Base-by-base conservation (phyloP, 2,797 vertebrate species). In the Podarcis siculus region DNA sequence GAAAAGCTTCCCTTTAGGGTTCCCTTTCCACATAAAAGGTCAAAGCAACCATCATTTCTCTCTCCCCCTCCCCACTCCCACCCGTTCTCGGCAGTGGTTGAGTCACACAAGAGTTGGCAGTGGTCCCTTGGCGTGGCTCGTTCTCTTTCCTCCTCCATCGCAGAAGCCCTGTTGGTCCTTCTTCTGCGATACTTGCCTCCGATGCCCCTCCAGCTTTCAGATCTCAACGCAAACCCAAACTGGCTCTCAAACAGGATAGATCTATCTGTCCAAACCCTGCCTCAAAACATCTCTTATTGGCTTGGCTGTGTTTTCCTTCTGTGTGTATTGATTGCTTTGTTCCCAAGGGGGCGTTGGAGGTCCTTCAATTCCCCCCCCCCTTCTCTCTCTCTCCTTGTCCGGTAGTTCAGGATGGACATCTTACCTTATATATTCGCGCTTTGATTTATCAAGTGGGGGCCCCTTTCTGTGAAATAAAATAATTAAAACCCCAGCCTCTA, bases 291-390 rank as follows among this genome's bases (percentile, higher is more conserved):
- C 61, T 55, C 21, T 12, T 37, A 9, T 39, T 61, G 55, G 49
- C 9, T 45, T 8, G 5, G 5, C 45, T 83, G 23, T 17, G 8
- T 49, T 19, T 64, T 75, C 21, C 13, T 7, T 79, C 12, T 42
- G 25, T 58, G 3, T 79, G 75, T 39, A 79, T 78, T 71, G 82
- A 88, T 79, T 71, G 23, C 66, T 78, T 78, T 84, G 87, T 79
- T 88, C 87, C 86, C 86, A 88, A 83, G 86, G 64, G 72, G 86
- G 80, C 80, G 80, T 58, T 30, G 32, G 66, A 69, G 64, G 64
- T n/a, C 75, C 45, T 49, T 71, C 21, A 3, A 2, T 66, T 23
- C 17, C 32, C n/a, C n/a, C 32, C 32, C 32, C 71, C 4, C 35
- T 10, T 13, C 23, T 13, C 69, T 12, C 55, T 39, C 13, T 23